These are phyloP conservation scores for Pygocentrus nattereri DNA, from an alignment of 2,797 vertebrate genomes.

Conservation along the genomic window DNA sequence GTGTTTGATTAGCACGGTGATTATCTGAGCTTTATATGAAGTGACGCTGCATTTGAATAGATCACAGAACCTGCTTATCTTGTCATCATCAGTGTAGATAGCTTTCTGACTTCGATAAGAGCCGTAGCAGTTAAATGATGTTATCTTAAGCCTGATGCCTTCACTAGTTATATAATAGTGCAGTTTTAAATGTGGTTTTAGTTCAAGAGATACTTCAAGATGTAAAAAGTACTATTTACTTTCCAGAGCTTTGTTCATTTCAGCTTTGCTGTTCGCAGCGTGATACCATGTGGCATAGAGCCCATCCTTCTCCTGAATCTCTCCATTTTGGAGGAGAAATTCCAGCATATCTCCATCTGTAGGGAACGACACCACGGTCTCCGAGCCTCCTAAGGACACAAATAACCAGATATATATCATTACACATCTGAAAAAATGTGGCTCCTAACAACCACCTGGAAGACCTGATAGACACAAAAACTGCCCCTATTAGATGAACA, in stretches of 20 bases:
- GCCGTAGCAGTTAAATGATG: not conserved
- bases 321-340: constrained; percentile 76
- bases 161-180: not conserved
- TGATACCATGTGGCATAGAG: constrained; percentile 86
- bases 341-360: constrained; percentile 84
- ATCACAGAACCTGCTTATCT: not conserved
- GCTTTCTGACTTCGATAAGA: not conserved
- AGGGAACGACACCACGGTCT: constrained; percentile 57
- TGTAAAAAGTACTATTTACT: constrained; percentile 53
- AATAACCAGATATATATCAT: not conserved
- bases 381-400: constrained; percentile 42
- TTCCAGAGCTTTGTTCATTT: constrained; percentile 78
- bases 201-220: not conserved
- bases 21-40: not conserved
- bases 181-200: not conserved
- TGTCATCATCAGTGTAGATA: not conserved
- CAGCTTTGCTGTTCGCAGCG: constrained; percentile 78
- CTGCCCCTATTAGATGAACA: too few species aligned
- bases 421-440: too few species aligned
- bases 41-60: not conserved
- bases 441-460: too few species aligned
- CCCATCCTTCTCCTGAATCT: constrained; percentile 77
- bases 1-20: not conserved
- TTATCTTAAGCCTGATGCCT: not conserved
- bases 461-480: too few species aligned